Evolutionary conservation across 2,797 vertebrate species (phyloP), one percentile per base, ranked within the genome.

Genomic region (Galagoides demidoff): DNA sequence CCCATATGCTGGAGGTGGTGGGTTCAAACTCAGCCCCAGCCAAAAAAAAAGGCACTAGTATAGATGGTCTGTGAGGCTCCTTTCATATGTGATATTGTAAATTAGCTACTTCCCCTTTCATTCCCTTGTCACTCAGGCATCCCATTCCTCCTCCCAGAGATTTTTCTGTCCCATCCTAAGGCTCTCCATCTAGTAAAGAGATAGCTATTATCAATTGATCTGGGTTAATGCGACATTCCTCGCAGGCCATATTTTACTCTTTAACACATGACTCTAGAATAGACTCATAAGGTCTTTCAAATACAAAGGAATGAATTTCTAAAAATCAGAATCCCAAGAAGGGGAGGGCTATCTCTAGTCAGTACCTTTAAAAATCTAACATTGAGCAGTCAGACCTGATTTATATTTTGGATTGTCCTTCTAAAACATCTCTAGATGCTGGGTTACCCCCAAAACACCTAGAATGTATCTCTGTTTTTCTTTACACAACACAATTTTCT

Each of bases 261-360:
- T 93, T 34, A 71, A 71, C 45, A 64, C 31, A 6, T 57, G 49
- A 85, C 31, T 79, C 37, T 64, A 64, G 45, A 95, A 49, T 49
- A 95, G 61, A 66, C 16, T 77, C 63, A 70, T 16, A 87, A 77
- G 9, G 19, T 43, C 85, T 90, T 94, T 90, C 45, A 63, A 55
- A 82, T 85, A 71, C 85, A 85, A 82, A 82, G 49, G 45, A 45
- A 77, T 95, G 29, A 14, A 17, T 95, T 84, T 89, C 64, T 84
- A 78, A 94, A 87, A 23, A 63, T 43, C n/a, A 85, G 59, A 83
- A 70, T 96, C 95, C 71, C 63, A 79, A 83, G 78, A 81, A 94
- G 49, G 23, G 31, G 25, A 16, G 1, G n/a, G 8, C 7, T 43
- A 4, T 64, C 37, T 61, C 49, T 11, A 77, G 10, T 83, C 49